These are phyloP conservation scores for Selenia dentaria DNA, from an alignment of 2,888 invertebrate species.

Conservation along the genomic window DNA sequence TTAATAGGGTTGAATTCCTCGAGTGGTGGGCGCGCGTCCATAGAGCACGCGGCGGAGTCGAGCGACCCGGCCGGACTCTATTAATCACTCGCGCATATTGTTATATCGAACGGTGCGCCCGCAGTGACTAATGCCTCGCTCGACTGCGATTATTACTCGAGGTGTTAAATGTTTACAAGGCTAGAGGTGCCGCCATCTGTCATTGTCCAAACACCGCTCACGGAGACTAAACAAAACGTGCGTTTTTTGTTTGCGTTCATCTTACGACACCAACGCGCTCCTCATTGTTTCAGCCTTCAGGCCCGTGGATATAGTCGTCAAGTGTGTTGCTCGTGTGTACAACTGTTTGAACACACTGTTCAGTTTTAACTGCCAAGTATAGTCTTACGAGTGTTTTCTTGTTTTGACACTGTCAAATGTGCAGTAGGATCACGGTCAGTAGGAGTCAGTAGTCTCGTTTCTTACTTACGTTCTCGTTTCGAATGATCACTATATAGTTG, in stretches of 20 bases:
- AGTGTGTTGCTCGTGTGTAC: background rate
- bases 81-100: slow-evolving; percentile 65
- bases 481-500: too few species aligned
- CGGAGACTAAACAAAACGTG: slow-evolving; percentile 38
- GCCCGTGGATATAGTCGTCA: slow-evolving; percentile 17
- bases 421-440: too few species aligned
- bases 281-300: slow-evolving; percentile 9
- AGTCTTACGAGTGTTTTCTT: too few species aligned
- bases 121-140: slow-evolving; percentile 41
- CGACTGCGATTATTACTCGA: slow-evolving; percentile 37
- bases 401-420: too few species aligned
- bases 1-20: slow-evolving; percentile 69
- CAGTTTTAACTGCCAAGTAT: background rate
- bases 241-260: slow-evolving; percentile 27
- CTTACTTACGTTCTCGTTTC: too few species aligned
- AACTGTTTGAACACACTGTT: slow-evolving; percentile 1
- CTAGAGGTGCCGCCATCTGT: slow-evolving; percentile 59
- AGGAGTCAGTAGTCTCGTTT: too few species aligned
- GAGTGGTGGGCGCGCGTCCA: slow-evolving; percentile 31
- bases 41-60: slow-evolving; percentile 26
- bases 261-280: slow-evolving; percentile 19
- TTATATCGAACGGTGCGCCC: slow-evolving; percentile 32
- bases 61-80: slow-evolving; percentile 31
- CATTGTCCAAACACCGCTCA: slow-evolving; percentile 58
- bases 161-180: slow-evolving; percentile 72